Evolutionary conservation across 2,113 vertebrate genomes (phyloP).

Genomic region (Myrmecobius fasciatus): DNA sequence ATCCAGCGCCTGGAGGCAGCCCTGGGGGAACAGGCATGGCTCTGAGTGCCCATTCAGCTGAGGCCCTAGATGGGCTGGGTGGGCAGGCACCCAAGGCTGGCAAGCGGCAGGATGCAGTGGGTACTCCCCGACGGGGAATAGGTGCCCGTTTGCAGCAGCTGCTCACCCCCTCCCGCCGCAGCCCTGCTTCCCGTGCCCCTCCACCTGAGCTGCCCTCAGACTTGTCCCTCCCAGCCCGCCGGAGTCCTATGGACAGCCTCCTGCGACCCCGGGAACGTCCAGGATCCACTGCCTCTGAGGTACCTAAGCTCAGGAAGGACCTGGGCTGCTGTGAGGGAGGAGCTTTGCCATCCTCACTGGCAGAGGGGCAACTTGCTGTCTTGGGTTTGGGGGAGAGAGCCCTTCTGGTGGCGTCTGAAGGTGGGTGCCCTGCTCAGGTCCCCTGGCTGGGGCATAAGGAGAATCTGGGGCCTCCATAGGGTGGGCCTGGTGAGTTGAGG

Average conservation of each 20-base stretch:
- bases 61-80: conserved; percentile 65
- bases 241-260: conserved; percentile 85
- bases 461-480: rapidly evolving
- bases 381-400: not conserved
- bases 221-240: conserved; percentile 82
- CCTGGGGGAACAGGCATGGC: conserved; percentile 61
- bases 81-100: conserved; percentile 69
- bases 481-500: not conserved
- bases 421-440: not conserved
- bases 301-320: conserved; percentile 51
- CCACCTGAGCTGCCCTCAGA: conserved; percentile 79
- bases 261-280: conserved; percentile 89
- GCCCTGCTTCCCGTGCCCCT: conserved; percentile 75
- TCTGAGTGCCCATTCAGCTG: conserved; percentile 40
- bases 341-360: not conserved
- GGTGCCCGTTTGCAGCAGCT: conserved; percentile 92
- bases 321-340: not conserved
- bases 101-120: conserved; percentile 83
- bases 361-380: not conserved
- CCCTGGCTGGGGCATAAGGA: not conserved
- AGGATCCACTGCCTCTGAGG: conserved; percentile 92
- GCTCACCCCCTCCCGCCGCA: conserved; percentile 88
- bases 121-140: conserved; percentile 83
- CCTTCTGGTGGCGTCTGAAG: not conserved
- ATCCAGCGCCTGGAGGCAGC: conserved; percentile 59